phyloP scores from a whole-genome alignment of 2,888 invertebrate species.

The Globia sparganii region DNA sequence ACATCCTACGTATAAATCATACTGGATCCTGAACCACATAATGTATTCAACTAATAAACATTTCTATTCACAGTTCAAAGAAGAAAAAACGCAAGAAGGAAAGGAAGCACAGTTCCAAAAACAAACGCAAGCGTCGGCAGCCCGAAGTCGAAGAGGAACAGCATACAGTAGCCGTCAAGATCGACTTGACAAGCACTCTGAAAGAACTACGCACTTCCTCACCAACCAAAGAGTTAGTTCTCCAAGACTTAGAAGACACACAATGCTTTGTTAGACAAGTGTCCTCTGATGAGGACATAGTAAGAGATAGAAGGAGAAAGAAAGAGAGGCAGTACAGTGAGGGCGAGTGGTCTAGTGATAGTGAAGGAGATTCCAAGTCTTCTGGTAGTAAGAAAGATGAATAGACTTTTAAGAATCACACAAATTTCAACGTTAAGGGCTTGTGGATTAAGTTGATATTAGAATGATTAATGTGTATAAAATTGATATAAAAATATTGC shows the following conservation, averaged over 20 bases:
- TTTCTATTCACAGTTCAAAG: conserved; percentile 74
- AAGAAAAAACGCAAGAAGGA: conserved; percentile 85
- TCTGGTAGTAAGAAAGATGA: conserved; percentile 64
- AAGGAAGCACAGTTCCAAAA: conserved; percentile 79
- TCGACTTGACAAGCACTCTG: conserved; percentile 81
- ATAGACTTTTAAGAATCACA: conserved; percentile 29
- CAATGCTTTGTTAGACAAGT: conserved; percentile 58
- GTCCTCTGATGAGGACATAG: conserved; percentile 73
- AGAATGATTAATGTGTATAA: neutral
- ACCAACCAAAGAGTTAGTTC: conserved; percentile 80
- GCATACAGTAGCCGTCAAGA: conserved; percentile 73
- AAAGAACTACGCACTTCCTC: conserved; percentile 82
- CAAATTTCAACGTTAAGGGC: neutral
- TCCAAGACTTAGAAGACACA: conserved; percentile 68
- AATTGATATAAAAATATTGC: conserved; percentile 10
- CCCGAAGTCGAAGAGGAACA: conserved; percentile 69
- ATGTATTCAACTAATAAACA: neutral
- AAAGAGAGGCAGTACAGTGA: conserved; percentile 85
- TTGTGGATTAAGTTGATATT: conserved; percentile 27
- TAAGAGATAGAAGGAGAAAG: conserved; percentile 70
- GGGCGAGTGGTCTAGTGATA: conserved; percentile 88
- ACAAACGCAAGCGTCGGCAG: conserved; percentile 76
- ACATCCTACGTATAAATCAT: neutral
- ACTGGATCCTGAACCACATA: neutral
- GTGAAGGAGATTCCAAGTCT: conserved; percentile 78